Base-by-base conservation (phyloP, 2,888 invertebrate species). In the Tineola bisselliella region DNA sequence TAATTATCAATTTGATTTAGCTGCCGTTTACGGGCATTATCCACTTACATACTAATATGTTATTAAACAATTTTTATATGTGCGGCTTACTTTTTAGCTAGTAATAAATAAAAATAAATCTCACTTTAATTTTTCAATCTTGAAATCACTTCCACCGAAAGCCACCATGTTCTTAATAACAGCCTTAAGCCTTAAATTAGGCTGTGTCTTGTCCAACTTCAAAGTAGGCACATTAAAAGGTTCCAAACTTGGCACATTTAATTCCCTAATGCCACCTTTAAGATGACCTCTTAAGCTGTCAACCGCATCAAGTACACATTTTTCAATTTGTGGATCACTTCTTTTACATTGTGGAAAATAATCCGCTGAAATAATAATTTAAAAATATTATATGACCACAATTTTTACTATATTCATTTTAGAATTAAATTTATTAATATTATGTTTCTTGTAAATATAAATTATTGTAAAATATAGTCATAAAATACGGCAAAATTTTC, bases 221-320 rank as follows among this genome's bases (percentile, higher is more conserved):
- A 93, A 81, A 61, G 90, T 89, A 0, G 93, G 91, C 12, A 94
- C 83, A 10, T 75, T 78, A 64, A 94, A 88, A 0, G 94, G 94
- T 64, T 94, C 93, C 64, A 91, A 79, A 0, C 90, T 77, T 0
- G 93, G 93, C 18, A 93, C 87, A 63, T 88, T 87, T 3, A 92
- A 76, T 68, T 90, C 90, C 0, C 91, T 89, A 61, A 93, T 91
- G 1, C 93, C 93, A 54, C 81, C 72, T 10, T 80, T 76, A 25
- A 93, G 76, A 19, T 87, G 82, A 0, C 90, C 89, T 61, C 87
- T 82, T 62, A 92, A 76, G 0, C 75, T 75, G 61, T 92, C 90
- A 8, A 94, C 80, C 1, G 89, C 89, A 13, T 88, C 74, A 63
- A 86, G 78, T 0, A 91, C 76, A 68, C 93, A 93, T 63, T 87